Evolutionary conservation across 1,140 invertebrate species (phyloP).

Genomic region (Chionoecetes opilio): DNA sequence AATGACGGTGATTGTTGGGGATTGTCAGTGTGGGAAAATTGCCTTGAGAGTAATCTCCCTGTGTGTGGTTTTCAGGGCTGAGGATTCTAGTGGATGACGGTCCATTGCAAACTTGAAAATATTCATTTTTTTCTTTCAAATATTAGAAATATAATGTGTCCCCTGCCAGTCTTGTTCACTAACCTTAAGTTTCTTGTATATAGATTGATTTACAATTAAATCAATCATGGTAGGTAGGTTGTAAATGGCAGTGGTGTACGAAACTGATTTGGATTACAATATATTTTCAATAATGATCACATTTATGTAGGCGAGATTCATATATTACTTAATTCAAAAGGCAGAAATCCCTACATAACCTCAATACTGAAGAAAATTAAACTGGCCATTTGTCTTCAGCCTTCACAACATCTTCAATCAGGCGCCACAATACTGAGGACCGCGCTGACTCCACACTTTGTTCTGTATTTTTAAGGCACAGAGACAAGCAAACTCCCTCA

Average conservation of each 20-base stretch:
- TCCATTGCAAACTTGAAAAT: neutral
- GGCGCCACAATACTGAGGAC: neutral
- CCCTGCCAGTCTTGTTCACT: neutral
- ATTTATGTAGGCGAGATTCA: neutral
- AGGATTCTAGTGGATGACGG: neutral
- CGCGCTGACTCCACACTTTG: neutral
- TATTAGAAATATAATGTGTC: neutral
- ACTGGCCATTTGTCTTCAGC: neutral
- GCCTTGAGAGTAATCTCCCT: neutral
- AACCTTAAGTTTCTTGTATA: neutral
- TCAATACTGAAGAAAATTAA: neutral
- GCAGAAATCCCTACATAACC: neutral
- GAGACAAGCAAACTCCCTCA: constrained; percentile 27
- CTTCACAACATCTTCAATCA: constrained; percentile 5
- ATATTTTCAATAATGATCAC: neutral
- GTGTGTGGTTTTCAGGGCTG: neutral
- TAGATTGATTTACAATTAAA: too few species aligned
- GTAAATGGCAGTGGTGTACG: neutral
- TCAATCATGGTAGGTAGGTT: too few species aligned
- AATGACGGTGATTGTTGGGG: neutral
- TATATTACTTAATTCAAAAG: neutral
- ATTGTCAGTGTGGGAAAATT: neutral
- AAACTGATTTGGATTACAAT: neutral
- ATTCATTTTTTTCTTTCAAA: neutral
- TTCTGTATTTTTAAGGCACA: neutral